These are phyloP conservation scores for Amazona vittata DNA, from an alignment of 2,113 vertebrate species.

Conservation along the genomic window DNA sequence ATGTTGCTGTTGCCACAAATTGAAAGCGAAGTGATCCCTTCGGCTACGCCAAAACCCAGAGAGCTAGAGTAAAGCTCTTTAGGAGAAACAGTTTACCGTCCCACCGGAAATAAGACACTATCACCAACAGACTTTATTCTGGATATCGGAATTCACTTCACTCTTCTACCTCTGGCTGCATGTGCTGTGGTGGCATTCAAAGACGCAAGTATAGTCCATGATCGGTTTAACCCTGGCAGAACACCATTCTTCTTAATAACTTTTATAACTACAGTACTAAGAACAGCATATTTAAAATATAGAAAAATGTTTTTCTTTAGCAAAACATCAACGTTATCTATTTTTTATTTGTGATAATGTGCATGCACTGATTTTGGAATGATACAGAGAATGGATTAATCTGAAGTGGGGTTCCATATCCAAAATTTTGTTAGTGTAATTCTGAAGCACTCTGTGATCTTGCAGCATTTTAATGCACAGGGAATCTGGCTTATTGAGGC, in stretches of 20 bases:
- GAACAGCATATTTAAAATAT: not conserved
- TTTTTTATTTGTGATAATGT: too few species aligned
- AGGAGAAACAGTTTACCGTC: not conserved
- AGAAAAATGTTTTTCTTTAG: not conserved
- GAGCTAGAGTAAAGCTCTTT: not conserved
- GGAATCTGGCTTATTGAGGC: not conserved
- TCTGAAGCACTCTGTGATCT: not conserved
- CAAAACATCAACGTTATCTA: not conserved
- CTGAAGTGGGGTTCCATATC: not conserved
- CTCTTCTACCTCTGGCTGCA: not conserved
- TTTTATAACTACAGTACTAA: not conserved
- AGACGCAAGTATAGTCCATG: not conserved
- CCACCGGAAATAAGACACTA: not conserved
- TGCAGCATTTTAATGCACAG: not conserved
- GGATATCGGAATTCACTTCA: not conserved
- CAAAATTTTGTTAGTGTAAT: not conserved
- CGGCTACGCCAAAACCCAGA: accelerated
- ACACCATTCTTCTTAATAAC: not conserved
- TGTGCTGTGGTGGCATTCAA: not conserved
- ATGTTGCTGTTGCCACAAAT: constrained; percentile 21
- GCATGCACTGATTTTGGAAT: not conserved
- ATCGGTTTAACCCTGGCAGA: not conserved
- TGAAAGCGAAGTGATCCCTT: not conserved
- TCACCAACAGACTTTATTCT: not conserved
- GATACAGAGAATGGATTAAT: not conserved